phyloP scores from a whole-genome alignment of 2,113 vertebrate genomes.

The Felis chaus region DNA sequence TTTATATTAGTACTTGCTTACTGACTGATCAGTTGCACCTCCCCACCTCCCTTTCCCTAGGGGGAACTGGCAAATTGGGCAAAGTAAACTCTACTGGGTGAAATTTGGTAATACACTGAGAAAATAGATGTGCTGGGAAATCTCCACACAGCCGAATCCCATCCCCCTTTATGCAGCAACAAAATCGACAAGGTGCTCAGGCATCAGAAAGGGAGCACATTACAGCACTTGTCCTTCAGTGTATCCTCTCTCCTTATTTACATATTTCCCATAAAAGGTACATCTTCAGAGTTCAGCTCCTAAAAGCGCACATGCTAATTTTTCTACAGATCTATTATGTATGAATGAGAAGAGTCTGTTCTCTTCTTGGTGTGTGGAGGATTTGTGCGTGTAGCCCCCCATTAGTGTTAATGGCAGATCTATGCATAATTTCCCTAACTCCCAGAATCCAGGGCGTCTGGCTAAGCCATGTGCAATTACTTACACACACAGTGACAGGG shows the following conservation, averaged over 20 bases:
- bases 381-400: conserved; percentile 81
- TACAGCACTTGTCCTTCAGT: conserved; percentile 72
- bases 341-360: conserved; percentile 83
- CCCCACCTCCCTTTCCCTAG: neutral
- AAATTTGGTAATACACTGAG: conserved; percentile 39
- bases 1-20: neutral
- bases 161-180: conserved; percentile 36
- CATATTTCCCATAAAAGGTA: conserved; percentile 82
- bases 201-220: conserved; percentile 67
- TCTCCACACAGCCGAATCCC: neutral
- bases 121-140: neutral
- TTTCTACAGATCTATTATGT: conserved; percentile 86
- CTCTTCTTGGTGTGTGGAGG: conserved; percentile 71
- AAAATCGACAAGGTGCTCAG: conserved; percentile 68
- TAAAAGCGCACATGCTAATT: conserved; percentile 81
- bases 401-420: conserved; percentile 84
- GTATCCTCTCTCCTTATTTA: conserved; percentile 79
- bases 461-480: conserved; percentile 80
- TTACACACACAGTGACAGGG: conserved; percentile 71
- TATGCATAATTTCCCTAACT: conserved; percentile 75
- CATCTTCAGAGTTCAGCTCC: conserved; percentile 78
- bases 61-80: conserved; percentile 18
- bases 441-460: conserved; percentile 60
- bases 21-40: neutral
- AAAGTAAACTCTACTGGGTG: conserved; percentile 35